Percentiles rank a stretch among this genome's conserved stretches.
phyloP scores from a whole-genome alignment of 2,113 vertebrate species.

The Balaeniceps rex region DNA sequence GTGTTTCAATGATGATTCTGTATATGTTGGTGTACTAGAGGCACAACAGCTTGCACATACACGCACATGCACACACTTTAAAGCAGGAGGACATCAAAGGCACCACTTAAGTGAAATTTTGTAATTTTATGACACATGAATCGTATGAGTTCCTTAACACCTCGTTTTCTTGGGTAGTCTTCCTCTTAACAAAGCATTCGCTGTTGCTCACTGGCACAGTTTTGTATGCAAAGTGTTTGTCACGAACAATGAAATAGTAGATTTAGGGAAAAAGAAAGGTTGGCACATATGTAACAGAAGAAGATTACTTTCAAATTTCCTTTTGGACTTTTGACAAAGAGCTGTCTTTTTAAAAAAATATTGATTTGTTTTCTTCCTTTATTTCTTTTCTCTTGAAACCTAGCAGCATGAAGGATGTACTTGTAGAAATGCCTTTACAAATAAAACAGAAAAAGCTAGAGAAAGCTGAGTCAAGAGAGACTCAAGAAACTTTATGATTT shows the following conservation, averaged over 20 bases:
- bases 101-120: background rate
- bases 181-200: background rate
- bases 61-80: background rate
- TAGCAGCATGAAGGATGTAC: background rate
- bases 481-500: background rate
- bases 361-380: background rate
- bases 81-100: background rate
- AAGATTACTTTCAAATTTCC: background rate
- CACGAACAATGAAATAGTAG: background rate
- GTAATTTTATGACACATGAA: background rate
- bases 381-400: conserved; percentile 7
- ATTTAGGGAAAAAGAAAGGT: background rate
- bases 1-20: background rate
- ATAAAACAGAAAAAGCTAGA: background rate
- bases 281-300: background rate
- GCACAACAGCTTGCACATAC: background rate
- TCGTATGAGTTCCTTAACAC: background rate
- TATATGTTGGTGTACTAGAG: background rate
- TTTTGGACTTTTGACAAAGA: background rate
- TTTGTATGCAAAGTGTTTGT: background rate
- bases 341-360: background rate
- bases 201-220: background rate
- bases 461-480: background rate
- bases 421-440: background rate
- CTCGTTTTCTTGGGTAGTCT: background rate